Evolutionary conservation across 2,113 vertebrate genomes (phyloP).

Genomic region (Seriola dumerili): DNA sequence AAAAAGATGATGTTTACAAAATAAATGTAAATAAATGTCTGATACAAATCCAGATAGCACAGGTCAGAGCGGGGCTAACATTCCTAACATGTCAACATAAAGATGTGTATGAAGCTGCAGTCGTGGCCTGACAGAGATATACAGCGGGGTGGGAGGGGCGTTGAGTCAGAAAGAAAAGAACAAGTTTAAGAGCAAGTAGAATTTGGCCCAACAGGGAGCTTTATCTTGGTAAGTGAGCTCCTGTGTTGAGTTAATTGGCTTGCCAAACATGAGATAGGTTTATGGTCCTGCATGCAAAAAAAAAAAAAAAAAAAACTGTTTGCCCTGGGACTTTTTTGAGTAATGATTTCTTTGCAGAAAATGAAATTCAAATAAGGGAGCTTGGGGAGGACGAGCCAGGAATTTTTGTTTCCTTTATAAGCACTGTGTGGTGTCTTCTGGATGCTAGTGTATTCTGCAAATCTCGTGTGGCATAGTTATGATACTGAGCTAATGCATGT

Average conservation of each 20-base stretch:
- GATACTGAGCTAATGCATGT: conserved; percentile 64
- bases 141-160: too few relatives aligned
- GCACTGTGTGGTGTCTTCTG: conserved; percentile 44
- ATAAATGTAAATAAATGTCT: background rate
- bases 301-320: conserved; percentile 20
- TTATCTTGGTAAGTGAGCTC: conserved; percentile 36
- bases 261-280: conserved; percentile 60
- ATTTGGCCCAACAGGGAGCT: conserved; percentile 34
- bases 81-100: background rate
- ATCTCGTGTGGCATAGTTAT: conserved; percentile 66
- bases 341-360: conserved; percentile 75
- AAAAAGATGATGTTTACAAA: background rate
- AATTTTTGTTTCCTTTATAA: conserved; percentile 66
- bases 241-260: conserved; percentile 72
- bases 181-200: conserved; percentile 31
- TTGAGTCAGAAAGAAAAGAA: conserved; percentile 17
- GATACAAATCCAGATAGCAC: background rate
- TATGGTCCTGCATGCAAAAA: conserved; percentile 54
- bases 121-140: background rate
- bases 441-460: conserved; percentile 49
- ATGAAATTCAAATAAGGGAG: conserved; percentile 74
- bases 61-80: background rate
- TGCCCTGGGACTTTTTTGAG: conserved; percentile 65
- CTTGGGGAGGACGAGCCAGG: conserved; percentile 53
- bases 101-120: background rate